Evolutionary conservation across 2,113 vertebrate species (phyloP).

Genomic region (Carlito syrichta): DNA sequence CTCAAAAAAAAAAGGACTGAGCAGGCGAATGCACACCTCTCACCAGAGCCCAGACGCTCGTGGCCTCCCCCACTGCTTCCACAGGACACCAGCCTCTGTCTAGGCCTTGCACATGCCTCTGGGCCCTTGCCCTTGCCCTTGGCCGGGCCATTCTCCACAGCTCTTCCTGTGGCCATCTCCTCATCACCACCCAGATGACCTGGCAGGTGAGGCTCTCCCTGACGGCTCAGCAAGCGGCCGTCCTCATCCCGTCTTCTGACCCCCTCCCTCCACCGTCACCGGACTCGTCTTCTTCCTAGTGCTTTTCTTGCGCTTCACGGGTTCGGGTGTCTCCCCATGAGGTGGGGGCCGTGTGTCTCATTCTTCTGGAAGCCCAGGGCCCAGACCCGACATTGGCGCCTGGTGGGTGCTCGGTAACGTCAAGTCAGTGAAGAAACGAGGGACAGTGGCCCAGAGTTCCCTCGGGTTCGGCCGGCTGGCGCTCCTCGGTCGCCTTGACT

Average conservation of each 20-base stretch:
- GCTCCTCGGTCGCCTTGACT: background rate
- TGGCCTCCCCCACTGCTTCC: background rate
- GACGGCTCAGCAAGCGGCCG: background rate
- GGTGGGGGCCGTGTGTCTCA: background rate
- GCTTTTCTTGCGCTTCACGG: background rate
- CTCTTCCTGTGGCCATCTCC: background rate
- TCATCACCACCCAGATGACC: background rate
- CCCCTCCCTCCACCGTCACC: background rate
- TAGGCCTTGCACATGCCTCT: fast-evolving
- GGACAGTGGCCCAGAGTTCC: background rate
- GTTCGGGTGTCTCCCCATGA: background rate
- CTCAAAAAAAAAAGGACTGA: too few species aligned
- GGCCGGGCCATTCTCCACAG: background rate
- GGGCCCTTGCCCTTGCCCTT: background rate
- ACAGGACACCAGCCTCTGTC: background rate
- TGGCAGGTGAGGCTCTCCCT: background rate
- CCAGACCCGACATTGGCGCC: fast-evolving
- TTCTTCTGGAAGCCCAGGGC: too few species aligned
- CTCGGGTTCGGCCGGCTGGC: background rate
- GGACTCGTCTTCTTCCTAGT: background rate
- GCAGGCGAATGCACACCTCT: background rate
- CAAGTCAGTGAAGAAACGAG: fast-evolving
- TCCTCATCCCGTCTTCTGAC: background rate
- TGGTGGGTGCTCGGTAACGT: fast-evolving
- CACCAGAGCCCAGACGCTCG: too few species aligned